These are phyloP conservation scores for Arenaria interpres DNA, from an alignment of 2,113 vertebrate species.

Conservation along the genomic window DNA sequence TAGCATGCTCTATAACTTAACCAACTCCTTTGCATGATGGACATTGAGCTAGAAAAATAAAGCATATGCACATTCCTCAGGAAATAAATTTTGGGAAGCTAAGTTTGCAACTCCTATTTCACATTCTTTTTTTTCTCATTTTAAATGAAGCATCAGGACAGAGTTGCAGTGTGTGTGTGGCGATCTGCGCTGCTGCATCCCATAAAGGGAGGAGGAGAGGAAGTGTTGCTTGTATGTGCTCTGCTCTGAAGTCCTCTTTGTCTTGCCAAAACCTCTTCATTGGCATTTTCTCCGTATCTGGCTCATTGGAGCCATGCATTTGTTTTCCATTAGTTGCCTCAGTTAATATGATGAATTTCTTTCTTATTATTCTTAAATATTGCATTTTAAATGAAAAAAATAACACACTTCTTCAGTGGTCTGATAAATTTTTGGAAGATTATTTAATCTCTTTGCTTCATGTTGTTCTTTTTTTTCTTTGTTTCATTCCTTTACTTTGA, in stretches of 20 bases:
- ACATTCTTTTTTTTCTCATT: neutral
- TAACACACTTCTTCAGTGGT: neutral
- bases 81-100: neutral
- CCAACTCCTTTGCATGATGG: neutral
- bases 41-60: neutral
- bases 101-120: neutral
- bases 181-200: neutral
- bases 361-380: neutral
- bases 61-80: neutral
- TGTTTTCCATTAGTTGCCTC: conserved; percentile 29
- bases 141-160: neutral
- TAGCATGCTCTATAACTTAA: neutral
- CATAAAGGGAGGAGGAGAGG: neutral
- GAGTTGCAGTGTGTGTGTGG: neutral
- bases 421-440: neutral
- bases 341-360: neutral
- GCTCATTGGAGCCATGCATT: neutral
- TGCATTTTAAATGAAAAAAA: neutral
- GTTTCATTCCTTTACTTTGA: neutral
- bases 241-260: neutral
- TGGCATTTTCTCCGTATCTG: neutral
- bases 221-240: neutral
- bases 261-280: neutral
- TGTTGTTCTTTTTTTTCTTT: neutral
- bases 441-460: neutral